Evolutionary conservation across 2,797 vertebrate genomes (phyloP).

Genomic region (Garrulus glandarius): DNA sequence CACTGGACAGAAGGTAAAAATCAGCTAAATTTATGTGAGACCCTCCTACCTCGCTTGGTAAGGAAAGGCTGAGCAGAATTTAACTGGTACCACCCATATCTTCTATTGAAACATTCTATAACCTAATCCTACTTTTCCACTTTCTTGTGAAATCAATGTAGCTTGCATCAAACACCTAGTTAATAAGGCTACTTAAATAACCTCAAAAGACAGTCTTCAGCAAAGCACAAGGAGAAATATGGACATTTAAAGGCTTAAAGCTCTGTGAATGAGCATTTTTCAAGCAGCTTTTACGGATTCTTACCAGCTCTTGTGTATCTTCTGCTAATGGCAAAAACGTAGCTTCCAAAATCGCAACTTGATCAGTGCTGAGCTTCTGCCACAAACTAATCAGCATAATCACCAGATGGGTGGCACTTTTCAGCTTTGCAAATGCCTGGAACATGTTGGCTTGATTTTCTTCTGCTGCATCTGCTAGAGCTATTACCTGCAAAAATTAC

Average conservation of each 20-base stretch:
- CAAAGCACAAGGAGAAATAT: background rate
- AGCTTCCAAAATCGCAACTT: slow-evolving; percentile 87
- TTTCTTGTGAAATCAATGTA: background rate
- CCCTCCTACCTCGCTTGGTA: background rate
- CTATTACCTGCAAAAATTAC: slow-evolving; percentile 83
- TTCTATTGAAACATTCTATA: background rate
- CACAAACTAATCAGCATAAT: slow-evolving; percentile 88
- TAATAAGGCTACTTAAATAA: background rate
- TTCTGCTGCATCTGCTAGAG: slow-evolving; percentile 88
- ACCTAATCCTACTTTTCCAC: background rate
- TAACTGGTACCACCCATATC: background rate
- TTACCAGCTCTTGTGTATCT: slow-evolving; percentile 86
- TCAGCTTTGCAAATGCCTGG: slow-evolving; percentile 84
- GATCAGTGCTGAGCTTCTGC: slow-evolving; percentile 87
- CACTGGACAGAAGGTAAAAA: background rate
- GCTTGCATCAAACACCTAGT: background rate
- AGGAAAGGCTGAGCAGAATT: background rate
- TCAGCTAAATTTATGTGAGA: background rate
- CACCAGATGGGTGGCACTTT: slow-evolving; percentile 87
- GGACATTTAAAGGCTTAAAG: background rate
- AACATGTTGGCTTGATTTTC: slow-evolving; percentile 84
- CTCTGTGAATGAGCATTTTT: background rate
- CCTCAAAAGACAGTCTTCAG: background rate
- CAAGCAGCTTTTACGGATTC: background rate
- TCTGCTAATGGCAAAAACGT: slow-evolving; percentile 88